A percentile compares a stretch with the other conserved stretches of the same genome.
phyloP scores from a whole-genome alignment of 1,140 invertebrate species.

The Daktulosphaira vitifoliae region DNA sequence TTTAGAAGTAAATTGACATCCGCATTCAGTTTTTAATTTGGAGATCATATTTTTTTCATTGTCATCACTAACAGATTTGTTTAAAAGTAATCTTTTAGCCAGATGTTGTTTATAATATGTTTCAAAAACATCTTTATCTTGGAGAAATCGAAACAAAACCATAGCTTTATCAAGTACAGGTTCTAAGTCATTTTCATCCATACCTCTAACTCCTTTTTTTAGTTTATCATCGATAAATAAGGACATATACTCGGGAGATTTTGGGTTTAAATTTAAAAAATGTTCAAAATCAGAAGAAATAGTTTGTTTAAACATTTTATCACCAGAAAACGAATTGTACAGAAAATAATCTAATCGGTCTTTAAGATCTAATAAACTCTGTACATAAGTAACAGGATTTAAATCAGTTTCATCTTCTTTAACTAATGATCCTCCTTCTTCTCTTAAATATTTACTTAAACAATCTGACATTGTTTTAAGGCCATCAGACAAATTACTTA shows the following conservation, averaged over 20 bases:
- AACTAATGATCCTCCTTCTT: slow-evolving; percentile 89
- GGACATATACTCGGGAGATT: slow-evolving; percentile 97
- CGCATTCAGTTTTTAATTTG: slow-evolving; percentile 99
- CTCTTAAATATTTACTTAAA: slow-evolving; percentile 86
- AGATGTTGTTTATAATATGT: slow-evolving; percentile 99
- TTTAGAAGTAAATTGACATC: slow-evolving; percentile 99
- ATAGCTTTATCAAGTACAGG: slow-evolving; percentile 96
- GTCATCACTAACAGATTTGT: slow-evolving; percentile 98
- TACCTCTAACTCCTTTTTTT: slow-evolving; percentile 97
- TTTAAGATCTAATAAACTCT: slow-evolving; percentile 93
- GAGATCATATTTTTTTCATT: slow-evolving; percentile 99
- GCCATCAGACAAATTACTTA: slow-evolving; percentile 81
- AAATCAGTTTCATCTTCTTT: slow-evolving; percentile 76
- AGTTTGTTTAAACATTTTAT: slow-evolving; percentile 91
- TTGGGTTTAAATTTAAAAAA: slow-evolving; percentile 95
- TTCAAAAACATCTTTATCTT: slow-evolving; percentile 99
- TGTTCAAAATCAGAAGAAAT: slow-evolving; percentile 98
- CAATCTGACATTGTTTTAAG: slow-evolving; percentile 90
- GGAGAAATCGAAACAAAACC: slow-evolving; percentile 96
- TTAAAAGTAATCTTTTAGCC: slow-evolving; percentile 90
- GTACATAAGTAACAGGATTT: slow-evolving; percentile 79
- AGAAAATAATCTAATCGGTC: slow-evolving; percentile 98
- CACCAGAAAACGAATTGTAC: slow-evolving; percentile 90
- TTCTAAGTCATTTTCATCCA: slow-evolving; percentile 98
- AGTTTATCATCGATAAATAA: slow-evolving; percentile 99